Evolutionary conservation across 2,113 vertebrate genomes (phyloP).

Genomic region (Telmatochromis sp.): DNA sequence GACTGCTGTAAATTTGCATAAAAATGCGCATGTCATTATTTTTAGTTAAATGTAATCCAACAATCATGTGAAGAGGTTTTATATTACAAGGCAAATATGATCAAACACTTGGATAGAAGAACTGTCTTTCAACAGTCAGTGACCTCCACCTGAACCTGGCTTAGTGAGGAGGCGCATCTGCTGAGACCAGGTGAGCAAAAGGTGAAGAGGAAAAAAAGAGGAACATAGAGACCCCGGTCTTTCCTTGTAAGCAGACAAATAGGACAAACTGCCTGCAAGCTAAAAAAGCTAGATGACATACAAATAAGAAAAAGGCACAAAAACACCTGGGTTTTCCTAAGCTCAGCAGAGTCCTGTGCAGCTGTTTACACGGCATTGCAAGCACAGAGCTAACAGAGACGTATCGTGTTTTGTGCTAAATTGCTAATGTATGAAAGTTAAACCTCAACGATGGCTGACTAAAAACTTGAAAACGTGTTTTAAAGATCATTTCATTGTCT

Average conservation of each 20-base stretch:
- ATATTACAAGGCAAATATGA: rapidly evolving
- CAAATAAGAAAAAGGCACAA: background rate
- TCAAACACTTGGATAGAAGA: background rate
- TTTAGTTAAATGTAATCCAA: background rate
- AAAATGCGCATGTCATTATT: rapidly evolving
- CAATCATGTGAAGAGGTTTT: background rate
- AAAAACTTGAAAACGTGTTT: background rate
- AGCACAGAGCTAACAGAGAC: background rate
- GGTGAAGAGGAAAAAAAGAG: background rate
- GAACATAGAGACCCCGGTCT: rapidly evolving
- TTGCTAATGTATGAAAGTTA: background rate
- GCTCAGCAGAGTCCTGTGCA: background rate
- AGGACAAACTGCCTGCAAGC: background rate
- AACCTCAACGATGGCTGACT: background rate
- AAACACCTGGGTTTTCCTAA: background rate
- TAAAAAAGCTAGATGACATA: background rate
- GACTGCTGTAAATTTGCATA: background rate
- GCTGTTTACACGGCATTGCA: background rate
- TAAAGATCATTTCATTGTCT: background rate
- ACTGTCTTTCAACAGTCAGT: background rate
- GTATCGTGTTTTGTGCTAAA: rapidly evolving
- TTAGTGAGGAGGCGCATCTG: background rate
- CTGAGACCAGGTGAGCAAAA: background rate
- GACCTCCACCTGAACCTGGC: background rate
- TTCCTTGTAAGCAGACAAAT: background rate